Evolutionary conservation across 2,113 vertebrate genomes (phyloP), one percentile per base, ranked within the genome.

Genomic region (Anser brachyrhynchus): DNA sequence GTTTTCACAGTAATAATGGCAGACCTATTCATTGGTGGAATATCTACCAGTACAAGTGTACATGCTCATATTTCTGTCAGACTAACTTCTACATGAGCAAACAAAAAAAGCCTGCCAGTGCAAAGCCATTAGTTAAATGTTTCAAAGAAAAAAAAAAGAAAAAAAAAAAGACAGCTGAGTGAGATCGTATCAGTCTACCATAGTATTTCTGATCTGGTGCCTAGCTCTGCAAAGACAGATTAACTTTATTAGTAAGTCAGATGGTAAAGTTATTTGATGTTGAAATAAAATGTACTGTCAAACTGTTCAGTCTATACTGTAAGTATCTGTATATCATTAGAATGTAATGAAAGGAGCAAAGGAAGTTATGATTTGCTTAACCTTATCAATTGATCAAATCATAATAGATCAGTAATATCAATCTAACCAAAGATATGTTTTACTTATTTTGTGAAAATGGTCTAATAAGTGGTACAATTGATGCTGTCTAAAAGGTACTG

Each of bases 401-500:
- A 15, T 33, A 73, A 35, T 41, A 21, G 37, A 54, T 28, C 29
- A 57, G 17, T 39, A 87, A 29, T 14, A 54, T 29, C 23, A 72
- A 13, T 81, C 35, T 72, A 35, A 49, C 20, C 46, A 49, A 49
- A 49, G 46, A 54, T 64, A 20, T 62, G 19, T 59, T 67, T 26
- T 59, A 25, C 10, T 65, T 93, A 20, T 67, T 78, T 90, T 62
- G 22, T 57, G 41, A 75, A 82, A 92, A 72, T 90, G 72, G 15
- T 17, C 87, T 94, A 89, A 91, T 88, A 71, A 87, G 65, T 58
- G 70, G 51, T 89, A 87, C 58, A 80, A 35, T 35, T 81, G 67
- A 79, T 58, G 80, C 57, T 87, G 78, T 65, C 88, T 95, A 95
- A 96, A 84, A 72, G 65, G 44, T 89, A 95, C 92, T 92, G 88